Percentiles rank a stretch among this genome's conserved stretches.
Evolutionary conservation across 2,797 vertebrate species (phyloP).

Genomic region (Okamejei kenojei): DNA sequence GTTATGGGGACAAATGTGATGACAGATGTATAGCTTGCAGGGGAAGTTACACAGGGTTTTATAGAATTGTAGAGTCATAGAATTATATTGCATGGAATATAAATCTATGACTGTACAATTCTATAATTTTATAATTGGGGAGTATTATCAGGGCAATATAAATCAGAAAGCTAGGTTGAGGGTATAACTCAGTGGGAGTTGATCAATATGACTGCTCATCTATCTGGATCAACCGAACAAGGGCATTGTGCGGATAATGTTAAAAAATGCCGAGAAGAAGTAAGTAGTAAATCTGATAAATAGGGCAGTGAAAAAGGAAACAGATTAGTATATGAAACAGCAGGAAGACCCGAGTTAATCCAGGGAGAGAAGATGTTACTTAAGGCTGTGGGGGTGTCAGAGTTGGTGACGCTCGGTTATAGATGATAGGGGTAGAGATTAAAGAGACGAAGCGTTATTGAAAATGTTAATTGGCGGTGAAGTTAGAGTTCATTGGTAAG

Average conservation of each 20-base stretch:
- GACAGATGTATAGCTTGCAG: neutral
- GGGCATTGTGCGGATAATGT: neutral
- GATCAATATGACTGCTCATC: neutral
- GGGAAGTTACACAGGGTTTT: neutral
- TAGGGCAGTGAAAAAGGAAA: neutral
- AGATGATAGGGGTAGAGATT: neutral
- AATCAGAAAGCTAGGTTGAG: neutral
- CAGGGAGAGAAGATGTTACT: neutral
- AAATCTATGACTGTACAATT: too few species aligned
- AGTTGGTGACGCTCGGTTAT: neutral
- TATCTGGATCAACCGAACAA: too few species aligned
- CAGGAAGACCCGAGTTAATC: neutral
- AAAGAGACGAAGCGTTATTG: neutral
- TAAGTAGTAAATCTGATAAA: neutral
- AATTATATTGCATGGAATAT: too few species aligned
- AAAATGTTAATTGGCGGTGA: neutral
- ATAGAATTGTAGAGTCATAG: neutral
- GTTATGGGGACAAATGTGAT: neutral
- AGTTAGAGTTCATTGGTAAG: too few species aligned
- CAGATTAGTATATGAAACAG: neutral
- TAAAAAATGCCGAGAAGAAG: neutral
- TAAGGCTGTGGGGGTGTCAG: neutral
- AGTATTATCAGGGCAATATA: neutral
- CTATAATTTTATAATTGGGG: too few species aligned
- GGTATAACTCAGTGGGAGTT: neutral